Base-by-base conservation (phyloP, 2,113 vertebrate genomes). In the Microtus richardsoni region DNA sequence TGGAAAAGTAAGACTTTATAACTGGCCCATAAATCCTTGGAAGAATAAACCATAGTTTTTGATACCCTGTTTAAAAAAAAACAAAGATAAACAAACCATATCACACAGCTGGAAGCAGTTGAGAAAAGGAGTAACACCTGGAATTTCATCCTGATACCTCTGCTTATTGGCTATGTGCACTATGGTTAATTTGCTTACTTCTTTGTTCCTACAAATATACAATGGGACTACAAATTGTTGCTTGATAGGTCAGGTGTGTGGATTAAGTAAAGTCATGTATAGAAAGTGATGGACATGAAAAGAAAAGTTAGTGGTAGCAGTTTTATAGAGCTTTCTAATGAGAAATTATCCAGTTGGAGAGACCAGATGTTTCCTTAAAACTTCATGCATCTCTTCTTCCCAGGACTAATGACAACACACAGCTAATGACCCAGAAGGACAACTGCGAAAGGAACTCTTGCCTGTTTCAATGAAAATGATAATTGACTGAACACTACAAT, bases 41-140 rank as follows among this genome's bases (percentile, higher is more conserved):
- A 60, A 80, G n/a, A 91, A 87, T 74, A 89, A 92, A 88, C 33
- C 49, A 73, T 47, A 33, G 66, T 21, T 93, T 95, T 97, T 73
- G 52, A 94, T 10, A 83, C 21, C 30, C 21, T 64, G 16, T 70
- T 49, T 58, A 58, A 44, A 84, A 44, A 84, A 73, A 85, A 60
- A 47, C 14, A n/a, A 89, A 39, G 52, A 78, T 24, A 79, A 91
- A 71, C n/a, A 52, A 58, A 49, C 83, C 3, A 0, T 21, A 24
- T 85, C 12, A n/a, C 22, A 75, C 14, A 86, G 54, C 73, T 92
- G 78, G 47, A 82, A 91, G 75, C 66, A 70, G 80, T 62, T 91
- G 86, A 30, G 19, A 12, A 26, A 6, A 68, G 14, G 12, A 73
- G 19, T 58, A 82, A 73, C 60, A 86, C 33, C 44, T 88, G 71